Percentiles rank a stretch among this genome's conserved stretches.
Evolutionary conservation across 2,797 vertebrate genomes (phyloP).

Genomic region (Eulemur rubriventer): DNA sequence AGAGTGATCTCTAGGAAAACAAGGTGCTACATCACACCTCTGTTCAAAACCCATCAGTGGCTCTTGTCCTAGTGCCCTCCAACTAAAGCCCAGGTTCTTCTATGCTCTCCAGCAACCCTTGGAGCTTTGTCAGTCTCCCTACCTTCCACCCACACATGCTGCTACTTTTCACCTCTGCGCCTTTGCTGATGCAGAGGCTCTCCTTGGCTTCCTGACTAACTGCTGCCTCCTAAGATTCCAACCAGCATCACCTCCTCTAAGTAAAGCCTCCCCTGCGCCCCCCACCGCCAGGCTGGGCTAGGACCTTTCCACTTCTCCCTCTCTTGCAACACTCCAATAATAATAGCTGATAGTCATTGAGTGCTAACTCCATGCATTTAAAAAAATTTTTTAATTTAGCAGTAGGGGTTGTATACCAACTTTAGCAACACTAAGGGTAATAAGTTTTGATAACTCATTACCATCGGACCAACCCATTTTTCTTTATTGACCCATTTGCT

Average conservation of each 20-base stretch:
- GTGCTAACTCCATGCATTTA: background rate
- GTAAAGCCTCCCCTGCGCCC: background rate
- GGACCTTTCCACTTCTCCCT: background rate
- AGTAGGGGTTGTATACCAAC: too few species aligned
- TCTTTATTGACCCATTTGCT: conserved; percentile 10
- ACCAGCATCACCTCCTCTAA: background rate
- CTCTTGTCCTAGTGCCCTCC: background rate
- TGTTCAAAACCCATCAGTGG: background rate
- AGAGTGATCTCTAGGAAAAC: background rate
- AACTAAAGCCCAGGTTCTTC: background rate
- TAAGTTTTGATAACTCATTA: too few species aligned
- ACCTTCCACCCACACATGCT: fast-evolving
- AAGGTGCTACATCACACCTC: background rate
- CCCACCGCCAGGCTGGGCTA: background rate
- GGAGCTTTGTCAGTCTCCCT: background rate
- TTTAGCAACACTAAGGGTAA: too few species aligned
- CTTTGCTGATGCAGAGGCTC: background rate
- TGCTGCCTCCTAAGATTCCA: background rate
- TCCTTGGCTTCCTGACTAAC: background rate
- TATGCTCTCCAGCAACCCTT: background rate
- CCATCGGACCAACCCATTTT: background rate
- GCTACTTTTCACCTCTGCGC: background rate
- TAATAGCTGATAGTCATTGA: background rate
- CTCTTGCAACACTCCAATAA: background rate
- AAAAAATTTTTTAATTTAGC: too few species aligned